These are phyloP conservation scores for Heteromormyrus szaboi DNA, from an alignment of 2,797 vertebrate species.

Conservation along the genomic window DNA sequence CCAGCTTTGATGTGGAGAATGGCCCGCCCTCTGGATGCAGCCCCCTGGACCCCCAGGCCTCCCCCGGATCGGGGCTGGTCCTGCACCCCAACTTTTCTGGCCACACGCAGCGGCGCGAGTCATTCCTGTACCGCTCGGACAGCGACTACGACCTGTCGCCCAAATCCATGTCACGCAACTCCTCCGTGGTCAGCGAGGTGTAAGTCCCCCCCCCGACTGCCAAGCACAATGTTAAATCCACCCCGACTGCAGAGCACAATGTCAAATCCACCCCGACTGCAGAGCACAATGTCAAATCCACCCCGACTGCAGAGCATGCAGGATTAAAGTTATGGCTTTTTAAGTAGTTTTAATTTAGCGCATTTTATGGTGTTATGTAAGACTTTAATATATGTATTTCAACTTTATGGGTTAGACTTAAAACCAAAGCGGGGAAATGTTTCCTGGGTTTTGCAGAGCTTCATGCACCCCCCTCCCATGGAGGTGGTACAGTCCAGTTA, in stretches of 20 bases:
- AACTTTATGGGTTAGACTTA: not conserved
- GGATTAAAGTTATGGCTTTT: not conserved
- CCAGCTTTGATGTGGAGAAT: slow-evolving; percentile 98
- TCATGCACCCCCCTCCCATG: not conserved
- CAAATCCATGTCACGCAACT: slow-evolving; percentile 97
- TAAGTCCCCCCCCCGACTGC: slow-evolving; percentile 49
- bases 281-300: not conserved
- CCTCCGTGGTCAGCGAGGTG: slow-evolving; percentile 92
- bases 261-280: not conserved
- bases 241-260: too few species aligned
- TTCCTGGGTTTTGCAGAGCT: not conserved
- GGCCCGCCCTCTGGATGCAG: slow-evolving; percentile 87
- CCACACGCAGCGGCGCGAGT: slow-evolving; percentile 91
- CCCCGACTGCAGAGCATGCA: not conserved
- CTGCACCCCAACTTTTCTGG: slow-evolving; percentile 88
- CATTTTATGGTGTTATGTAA: not conserved
- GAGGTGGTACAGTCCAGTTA: not conserved
- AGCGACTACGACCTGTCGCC: slow-evolving; percentile 97
- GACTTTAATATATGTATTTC: not conserved
- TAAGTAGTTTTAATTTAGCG: not conserved
- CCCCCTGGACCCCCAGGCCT: slow-evolving; percentile 86
- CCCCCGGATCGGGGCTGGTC: slow-evolving; percentile 88
- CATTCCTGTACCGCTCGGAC: slow-evolving; percentile 95
- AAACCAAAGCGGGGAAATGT: not conserved
- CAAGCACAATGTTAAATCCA: not conserved